Conservation (phyloP, 1,140 invertebrate species). For the Colletes gigas region DNA sequence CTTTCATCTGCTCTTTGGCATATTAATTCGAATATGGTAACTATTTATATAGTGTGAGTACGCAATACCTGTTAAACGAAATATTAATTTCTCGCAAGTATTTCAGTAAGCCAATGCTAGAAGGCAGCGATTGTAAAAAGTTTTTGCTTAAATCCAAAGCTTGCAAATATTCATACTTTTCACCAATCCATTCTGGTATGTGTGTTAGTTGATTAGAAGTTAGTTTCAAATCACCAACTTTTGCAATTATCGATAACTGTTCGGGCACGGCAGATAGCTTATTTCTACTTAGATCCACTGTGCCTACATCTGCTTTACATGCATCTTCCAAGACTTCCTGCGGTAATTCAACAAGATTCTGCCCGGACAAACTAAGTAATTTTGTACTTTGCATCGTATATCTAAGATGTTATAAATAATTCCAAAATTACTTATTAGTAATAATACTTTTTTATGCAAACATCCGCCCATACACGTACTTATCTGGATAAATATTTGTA, state of each 20-base stretch:
- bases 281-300: constrained; percentile 92
- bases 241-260: constrained; percentile 81
- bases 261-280: constrained; percentile 85
- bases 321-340: constrained; percentile 87
- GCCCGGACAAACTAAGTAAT: constrained; percentile 85
- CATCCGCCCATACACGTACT: constrained; percentile 78
- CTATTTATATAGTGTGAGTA: not conserved
- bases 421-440: constrained; percentile 6
- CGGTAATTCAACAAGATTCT: constrained; percentile 85
- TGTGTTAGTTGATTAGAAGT: constrained; percentile 84
- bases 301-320: constrained; percentile 85
- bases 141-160: constrained; percentile 91
- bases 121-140: constrained; percentile 85
- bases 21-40: not conserved
- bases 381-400: constrained; percentile 88
- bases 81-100: constrained; percentile 90
- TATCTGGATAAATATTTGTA: constrained; percentile 84
- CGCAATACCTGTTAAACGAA: constrained; percentile 88
- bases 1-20: not conserved
- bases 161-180: constrained; percentile 84
- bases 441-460: not conserved
- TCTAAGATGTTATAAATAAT: constrained; percentile 75
- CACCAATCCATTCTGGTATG: constrained; percentile 85
- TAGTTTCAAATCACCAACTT: constrained; percentile 86
- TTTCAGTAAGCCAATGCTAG: constrained; percentile 84